These are phyloP conservation scores for Julus scanicus DNA, from an alignment of 2,888 invertebrate genomes.

Conservation along the genomic window DNA sequence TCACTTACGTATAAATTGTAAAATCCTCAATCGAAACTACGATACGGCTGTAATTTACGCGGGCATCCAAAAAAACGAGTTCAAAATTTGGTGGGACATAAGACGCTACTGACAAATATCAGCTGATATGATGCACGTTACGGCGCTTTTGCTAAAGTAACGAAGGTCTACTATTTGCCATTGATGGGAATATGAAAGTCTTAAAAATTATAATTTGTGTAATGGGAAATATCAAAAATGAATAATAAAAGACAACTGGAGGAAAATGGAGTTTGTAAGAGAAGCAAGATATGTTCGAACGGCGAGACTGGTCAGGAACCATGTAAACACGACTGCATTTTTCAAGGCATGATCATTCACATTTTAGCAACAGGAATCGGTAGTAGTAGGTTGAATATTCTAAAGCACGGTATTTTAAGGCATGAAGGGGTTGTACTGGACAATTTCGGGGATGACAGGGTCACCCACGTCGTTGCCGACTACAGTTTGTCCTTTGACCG, in stretches of 20 bases:
- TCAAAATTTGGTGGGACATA: too few species aligned
- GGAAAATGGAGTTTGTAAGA: neutral
- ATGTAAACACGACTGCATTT: neutral
- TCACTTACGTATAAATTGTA: too few species aligned
- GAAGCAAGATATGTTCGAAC: neutral
- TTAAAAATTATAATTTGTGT: too few species aligned
- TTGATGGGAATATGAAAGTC: too few species aligned
- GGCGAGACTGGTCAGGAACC: neutral
- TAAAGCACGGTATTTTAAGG: neutral
- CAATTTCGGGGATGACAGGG: neutral
- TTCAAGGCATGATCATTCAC: neutral
- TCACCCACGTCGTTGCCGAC: conserved; percentile 48
- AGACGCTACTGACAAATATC: too few species aligned
- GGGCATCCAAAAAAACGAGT: too few species aligned
- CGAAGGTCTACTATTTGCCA: too few species aligned
- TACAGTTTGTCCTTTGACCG: neutral
- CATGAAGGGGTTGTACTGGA: conserved; percentile 15
- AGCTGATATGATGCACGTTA: too few species aligned
- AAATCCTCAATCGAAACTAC: too few species aligned
- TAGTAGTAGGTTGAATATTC: neutral
- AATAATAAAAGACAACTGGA: neutral
- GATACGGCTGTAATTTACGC: too few species aligned
- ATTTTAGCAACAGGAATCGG: conserved; percentile 47
- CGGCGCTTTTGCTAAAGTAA: too few species aligned
- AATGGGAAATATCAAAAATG: too few species aligned